A percentile compares a stretch with the other conserved stretches of the same genome.
phyloP scores from a whole-genome alignment of 2,888 invertebrate genomes.

The Noctua pronuba region DNA sequence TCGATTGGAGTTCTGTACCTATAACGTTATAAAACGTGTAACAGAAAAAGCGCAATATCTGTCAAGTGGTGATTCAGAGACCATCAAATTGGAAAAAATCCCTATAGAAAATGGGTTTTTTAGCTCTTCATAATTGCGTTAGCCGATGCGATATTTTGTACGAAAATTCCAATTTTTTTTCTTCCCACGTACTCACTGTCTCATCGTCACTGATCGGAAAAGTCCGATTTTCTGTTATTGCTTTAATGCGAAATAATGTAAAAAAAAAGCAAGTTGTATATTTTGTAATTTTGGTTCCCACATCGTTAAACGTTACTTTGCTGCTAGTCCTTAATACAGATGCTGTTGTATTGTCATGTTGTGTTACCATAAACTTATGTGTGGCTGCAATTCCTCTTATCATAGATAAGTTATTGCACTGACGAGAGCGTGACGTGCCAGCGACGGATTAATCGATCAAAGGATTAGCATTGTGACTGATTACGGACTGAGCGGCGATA shows the following conservation, averaged over 20 bases:
- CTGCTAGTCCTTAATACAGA: not conserved
- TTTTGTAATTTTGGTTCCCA: not conserved
- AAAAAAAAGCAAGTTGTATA: not conserved
- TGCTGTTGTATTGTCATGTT: not conserved
- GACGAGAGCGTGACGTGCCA: slow-evolving; percentile 38
- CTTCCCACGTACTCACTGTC: not conserved
- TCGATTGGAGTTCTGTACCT: not conserved
- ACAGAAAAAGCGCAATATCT: no score
- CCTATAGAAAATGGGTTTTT: no score
- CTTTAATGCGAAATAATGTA: not conserved
- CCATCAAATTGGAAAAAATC: no score
- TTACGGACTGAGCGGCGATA: slow-evolving; percentile 6
- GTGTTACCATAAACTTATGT: not conserved
- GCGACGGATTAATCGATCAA: slow-evolving; percentile 15
- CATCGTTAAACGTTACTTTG: no score
- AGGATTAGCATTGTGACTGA: slow-evolving; percentile 22
- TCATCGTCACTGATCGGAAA: not conserved
- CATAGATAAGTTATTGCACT: slow-evolving; percentile 11
- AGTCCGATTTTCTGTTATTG: not conserved
- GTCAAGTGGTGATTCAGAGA: no score
- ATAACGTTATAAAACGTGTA: not conserved
- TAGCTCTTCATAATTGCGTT: no score
- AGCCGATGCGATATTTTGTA: no score
- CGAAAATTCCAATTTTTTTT: no score
- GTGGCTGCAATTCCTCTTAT: not conserved